Base-by-base conservation (phyloP, 2,888 invertebrate species). In the Folsomia candida region DNA sequence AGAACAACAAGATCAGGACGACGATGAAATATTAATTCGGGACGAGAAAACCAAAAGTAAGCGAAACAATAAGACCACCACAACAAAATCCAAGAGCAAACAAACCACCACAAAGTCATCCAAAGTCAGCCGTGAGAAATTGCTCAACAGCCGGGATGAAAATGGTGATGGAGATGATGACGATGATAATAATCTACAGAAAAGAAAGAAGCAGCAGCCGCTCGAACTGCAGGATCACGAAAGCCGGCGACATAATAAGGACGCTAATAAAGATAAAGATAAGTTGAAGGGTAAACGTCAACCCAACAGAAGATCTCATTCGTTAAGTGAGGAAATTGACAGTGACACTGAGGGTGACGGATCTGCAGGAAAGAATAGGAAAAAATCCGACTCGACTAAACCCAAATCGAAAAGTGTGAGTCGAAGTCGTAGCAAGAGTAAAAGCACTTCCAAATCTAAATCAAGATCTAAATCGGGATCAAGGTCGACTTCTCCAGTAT, bases 401-500 rank as follows among this genome's bases (percentile, higher is more conserved):
- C n/a, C n/a, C n/a, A 63, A 68, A 68, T 57, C 72, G 22, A 68
- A 68, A 61, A 73, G 70, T 68, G 26, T 9, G 9, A 6, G 60
- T 25, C 4, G 60, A 22, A 60, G n/a, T 60, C 22, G 26, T 11
- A 60, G 9, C 60, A 26, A 26, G n/a, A 9, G n/a, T 25, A 60
- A 60, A 60, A 9, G n/a, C 60, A 60, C 47, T 47, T n/a, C 62
- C 27, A 67, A 67, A 27, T 68, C 70, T 1, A 70, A 68, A 57
- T 74, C 74, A 25, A 68, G 75, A 65, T 74, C 74, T 24, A 75
- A 76, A 59, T 76, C 76, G 11, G 24, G 75, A 29, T 74, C 77
- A 22, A 73, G 73, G 51, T 76, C 76, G 22, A 59, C 20, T 18
- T 59, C 26, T 22, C 60, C 60, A 59, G n/a, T 22, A 6, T n/a